A percentile compares a stretch with the other conserved stretches of the same genome.
phyloP scores from a whole-genome alignment of 2,888 invertebrate species.

The Sphaeridia pumilis region DNA sequence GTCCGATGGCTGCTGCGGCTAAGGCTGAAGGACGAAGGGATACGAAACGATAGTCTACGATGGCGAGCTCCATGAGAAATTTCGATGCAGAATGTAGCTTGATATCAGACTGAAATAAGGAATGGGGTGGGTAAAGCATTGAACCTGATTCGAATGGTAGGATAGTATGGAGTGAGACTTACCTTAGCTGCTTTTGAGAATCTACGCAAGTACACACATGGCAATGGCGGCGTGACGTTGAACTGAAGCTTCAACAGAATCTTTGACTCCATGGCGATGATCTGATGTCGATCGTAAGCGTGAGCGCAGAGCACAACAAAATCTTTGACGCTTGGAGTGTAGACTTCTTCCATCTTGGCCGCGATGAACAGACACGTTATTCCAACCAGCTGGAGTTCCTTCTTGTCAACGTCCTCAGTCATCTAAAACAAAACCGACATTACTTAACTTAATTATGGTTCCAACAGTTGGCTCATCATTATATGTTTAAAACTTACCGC shows the following conservation, averaged over 20 bases:
- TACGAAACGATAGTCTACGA: constrained; percentile 65
- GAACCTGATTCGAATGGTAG: neutral
- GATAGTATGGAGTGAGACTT: constrained; percentile 1
- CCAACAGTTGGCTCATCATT: neutral
- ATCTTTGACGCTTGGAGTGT: constrained; percentile 71
- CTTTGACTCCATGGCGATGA: constrained; percentile 68
- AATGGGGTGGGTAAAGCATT: neutral
- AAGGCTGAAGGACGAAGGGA: constrained; percentile 66
- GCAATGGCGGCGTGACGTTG: constrained; percentile 71
- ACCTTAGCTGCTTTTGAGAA: constrained; percentile 47
- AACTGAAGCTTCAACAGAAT: constrained; percentile 66
- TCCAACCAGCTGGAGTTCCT: constrained; percentile 74
- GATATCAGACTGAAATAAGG: constrained; percentile 48
- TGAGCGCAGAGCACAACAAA: constrained; percentile 85
- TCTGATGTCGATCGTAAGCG: constrained; percentile 64
- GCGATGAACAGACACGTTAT: constrained; percentile 81
- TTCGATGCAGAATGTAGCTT: constrained; percentile 70
- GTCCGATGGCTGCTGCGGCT: constrained; percentile 66
- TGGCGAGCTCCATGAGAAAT: constrained; percentile 74
- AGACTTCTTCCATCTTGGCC: constrained; percentile 90
- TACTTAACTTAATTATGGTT: neutral
- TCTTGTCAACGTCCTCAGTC: constrained; percentile 47
- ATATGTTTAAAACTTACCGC: constrained; percentile 51
- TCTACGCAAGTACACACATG: constrained; percentile 79
- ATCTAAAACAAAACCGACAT: constrained; percentile 42